These are phyloP conservation scores for Antheraea yamamai DNA, from an alignment of 2,888 invertebrate genomes.

Conservation along the genomic window DNA sequence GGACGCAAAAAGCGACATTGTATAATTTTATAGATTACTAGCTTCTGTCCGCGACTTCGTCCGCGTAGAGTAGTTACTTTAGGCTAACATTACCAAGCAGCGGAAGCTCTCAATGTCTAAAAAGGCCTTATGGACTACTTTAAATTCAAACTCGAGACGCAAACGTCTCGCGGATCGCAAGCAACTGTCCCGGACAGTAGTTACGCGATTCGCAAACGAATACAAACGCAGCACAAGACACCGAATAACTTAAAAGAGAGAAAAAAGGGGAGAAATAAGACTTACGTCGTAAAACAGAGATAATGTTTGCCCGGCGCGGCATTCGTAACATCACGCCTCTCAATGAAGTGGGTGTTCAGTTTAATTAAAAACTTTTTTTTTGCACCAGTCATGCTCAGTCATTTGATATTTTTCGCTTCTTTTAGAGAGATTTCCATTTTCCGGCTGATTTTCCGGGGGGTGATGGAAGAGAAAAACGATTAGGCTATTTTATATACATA, in stretches of 20 bases:
- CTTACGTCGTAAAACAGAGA: conserved; percentile 50
- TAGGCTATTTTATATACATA: no score
- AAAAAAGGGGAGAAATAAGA: conserved; percentile 48
- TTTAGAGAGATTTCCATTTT: not conserved
- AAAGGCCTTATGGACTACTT: no score
- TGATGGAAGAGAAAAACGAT: not conserved
- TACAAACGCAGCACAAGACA: conserved; percentile 39
- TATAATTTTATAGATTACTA: no score
- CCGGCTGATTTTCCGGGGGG: not conserved
- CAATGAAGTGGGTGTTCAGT: conserved; percentile 38
- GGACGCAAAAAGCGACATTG: no score
- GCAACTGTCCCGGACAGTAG: not conserved
- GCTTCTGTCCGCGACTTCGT: no score
- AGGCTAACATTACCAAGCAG: no score
- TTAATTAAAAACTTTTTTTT: conserved; percentile 68
- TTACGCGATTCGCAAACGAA: not conserved
- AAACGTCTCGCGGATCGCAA: not conserved
- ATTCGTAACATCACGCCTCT: conserved; percentile 28
- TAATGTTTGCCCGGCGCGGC: conserved; percentile 33
- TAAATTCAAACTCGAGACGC: no score
- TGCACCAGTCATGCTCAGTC: conserved; percentile 57
- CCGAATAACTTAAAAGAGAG: conserved; percentile 33
- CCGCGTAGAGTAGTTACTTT: no score
- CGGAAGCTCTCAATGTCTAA: no score
- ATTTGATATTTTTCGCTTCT: conserved; percentile 24